These are phyloP conservation scores for Emys orbicularis DNA, from an alignment of 2,797 vertebrate genomes.

Conservation along the genomic window DNA sequence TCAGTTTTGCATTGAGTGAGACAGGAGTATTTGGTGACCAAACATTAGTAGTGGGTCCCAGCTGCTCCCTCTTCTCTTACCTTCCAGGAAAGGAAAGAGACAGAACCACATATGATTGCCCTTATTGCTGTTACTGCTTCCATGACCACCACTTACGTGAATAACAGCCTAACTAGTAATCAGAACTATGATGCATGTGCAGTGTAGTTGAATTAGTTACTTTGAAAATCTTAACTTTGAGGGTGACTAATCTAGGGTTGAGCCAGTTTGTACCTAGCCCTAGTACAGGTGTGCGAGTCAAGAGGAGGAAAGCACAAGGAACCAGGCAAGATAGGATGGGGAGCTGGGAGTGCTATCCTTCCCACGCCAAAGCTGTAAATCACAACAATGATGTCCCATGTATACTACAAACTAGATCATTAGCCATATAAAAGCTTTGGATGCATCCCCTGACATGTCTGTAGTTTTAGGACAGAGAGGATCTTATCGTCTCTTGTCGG, in stretches of 20 bases:
- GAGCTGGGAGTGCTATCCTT: too few relatives aligned
- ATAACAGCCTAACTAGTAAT: neutral
- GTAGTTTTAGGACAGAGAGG: neutral
- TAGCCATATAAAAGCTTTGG: neutral
- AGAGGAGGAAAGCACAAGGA: neutral
- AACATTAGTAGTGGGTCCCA: neutral
- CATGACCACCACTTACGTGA: neutral
- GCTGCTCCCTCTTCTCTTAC: neutral
- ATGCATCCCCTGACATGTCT: neutral
- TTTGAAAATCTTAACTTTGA: neutral
- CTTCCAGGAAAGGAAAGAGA: neutral
- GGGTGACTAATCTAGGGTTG: neutral
- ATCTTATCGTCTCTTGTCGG: fast-evolving
- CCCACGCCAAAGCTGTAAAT: neutral
- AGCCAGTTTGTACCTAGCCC: neutral
- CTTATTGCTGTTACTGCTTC: neutral
- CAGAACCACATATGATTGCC: neutral
- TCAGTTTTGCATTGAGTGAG: neutral
- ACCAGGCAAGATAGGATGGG: neutral
- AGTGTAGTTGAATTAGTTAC: neutral
- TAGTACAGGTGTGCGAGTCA: neutral
- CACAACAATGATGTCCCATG: neutral
- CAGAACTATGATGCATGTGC: neutral
- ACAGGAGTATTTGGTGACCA: neutral
- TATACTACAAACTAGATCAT: too few relatives aligned